These are phyloP conservation scores for Phaonia tiefii DNA, from an alignment of 2,888 invertebrate species.

Conservation along the genomic window DNA sequence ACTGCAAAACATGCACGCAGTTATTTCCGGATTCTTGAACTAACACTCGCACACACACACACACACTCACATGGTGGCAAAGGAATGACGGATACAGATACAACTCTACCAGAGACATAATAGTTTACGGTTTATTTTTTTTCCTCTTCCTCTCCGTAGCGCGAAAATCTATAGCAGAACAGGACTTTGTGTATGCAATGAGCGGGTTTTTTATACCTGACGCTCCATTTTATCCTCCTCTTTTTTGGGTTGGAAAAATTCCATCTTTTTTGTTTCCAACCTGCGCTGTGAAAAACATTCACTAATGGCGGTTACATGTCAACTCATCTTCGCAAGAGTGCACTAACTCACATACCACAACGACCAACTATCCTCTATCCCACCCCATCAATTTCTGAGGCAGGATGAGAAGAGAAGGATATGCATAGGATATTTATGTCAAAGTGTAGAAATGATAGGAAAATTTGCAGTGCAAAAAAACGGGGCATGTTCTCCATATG, in stretches of 20 bases:
- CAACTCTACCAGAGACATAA: constrained; percentile 8
- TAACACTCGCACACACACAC: constrained; percentile 14
- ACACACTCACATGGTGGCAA: neutral
- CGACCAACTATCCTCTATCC: neutral
- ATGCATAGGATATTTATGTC: constrained; percentile 53
- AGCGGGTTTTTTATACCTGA: neutral
- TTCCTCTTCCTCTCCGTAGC: too few relatives aligned
- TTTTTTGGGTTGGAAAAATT: constrained; percentile 20
- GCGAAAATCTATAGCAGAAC: neutral
- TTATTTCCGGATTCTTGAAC: constrained; percentile 57
- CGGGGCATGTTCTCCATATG: neutral
- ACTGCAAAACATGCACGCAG: constrained; percentile 45
- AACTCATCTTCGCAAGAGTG: constrained; percentile 39
- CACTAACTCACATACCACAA: neutral
- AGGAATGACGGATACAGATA: neutral
- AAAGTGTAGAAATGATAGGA: constrained; percentile 40
- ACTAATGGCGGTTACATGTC: constrained; percentile 58
- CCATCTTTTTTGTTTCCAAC: neutral
- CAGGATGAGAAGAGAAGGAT: neutral
- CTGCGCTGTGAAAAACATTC: constrained; percentile 2
- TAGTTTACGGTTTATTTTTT: constrained; percentile 13
- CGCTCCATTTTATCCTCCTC: too few relatives aligned
- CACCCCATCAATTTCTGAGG: too few relatives aligned
- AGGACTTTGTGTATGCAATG: neutral
- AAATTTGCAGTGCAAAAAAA: constrained; percentile 15